Base-by-base conservation (phyloP, 2,797 vertebrate genomes). In the Gallinago solitaria region DNA sequence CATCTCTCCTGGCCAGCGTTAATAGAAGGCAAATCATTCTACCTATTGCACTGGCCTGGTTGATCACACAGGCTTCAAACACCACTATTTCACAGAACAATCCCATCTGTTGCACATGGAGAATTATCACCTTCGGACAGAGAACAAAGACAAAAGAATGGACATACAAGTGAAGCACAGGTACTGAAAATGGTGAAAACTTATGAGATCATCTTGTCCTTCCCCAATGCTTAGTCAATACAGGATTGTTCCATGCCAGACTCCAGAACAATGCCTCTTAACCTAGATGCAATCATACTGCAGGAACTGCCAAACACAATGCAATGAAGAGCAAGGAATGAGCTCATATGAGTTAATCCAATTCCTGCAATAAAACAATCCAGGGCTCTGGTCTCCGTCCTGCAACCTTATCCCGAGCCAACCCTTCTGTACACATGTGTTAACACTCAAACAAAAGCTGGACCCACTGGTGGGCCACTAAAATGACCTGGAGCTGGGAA, bases 251-350 rank as follows among this genome's bases (percentile, higher is more conserved):
- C 75, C 50, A 60, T 71, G 57, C 60, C 3, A 19, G 71, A 70
- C 45, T 83, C 64, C 78, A 74, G 76, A 92, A 97, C 96, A 97
- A 96, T 96, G 87, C 81, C 60, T 64, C 81, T 97, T 93, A 97
- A 97, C 98, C 95, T 94, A 97, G 95, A 95, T 82, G 88, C 97
- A 96, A 98, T 98, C 97, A 97, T 97, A 96, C 96, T 97, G 98
- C 98, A 98, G 98, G 94, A 98, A 98, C 96, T 87, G 64, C 90
- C 86, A 87, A 97, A 92, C 86, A 97, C 95, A 97, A 97, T 96
- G 92, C 92, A 96, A 43, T 43, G 88, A 96, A 93, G 95, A 95
- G 86, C 89, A 93, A 83, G 79, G 93, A 94, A 95, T 96, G 95
- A 96, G 93, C 93, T 95, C 92, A 93, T 95, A 70, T 70, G 92